phyloP scores from a whole-genome alignment of 1,140 invertebrate species.

The Drosophila truncata region DNA sequence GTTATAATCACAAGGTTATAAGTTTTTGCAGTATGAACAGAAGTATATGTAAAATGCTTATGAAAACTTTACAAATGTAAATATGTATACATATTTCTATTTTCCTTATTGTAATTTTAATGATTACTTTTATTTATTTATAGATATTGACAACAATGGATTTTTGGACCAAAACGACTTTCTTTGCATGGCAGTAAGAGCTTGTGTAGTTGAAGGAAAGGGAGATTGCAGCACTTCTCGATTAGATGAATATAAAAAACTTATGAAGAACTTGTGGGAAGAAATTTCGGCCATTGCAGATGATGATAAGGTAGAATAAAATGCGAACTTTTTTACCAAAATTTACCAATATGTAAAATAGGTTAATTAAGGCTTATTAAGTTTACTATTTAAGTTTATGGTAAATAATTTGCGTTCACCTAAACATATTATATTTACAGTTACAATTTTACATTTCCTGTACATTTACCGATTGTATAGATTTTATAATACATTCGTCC shows the following conservation, averaged over 20 bases:
- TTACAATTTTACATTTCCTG: too few species aligned
- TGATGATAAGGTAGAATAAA: conserved; percentile 91
- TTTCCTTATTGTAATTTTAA: background rate
- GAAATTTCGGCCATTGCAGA: conserved; percentile 93
- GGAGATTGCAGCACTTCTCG: conserved; percentile 90
- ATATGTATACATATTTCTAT: background rate
- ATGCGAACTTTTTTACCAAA: background rate
- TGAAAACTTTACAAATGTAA: too few species aligned
- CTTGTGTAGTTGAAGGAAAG: conserved; percentile 92
- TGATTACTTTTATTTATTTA: conserved; percentile 1
- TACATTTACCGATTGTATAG: too few species aligned
- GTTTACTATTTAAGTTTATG: too few species aligned
- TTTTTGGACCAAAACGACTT: conserved; percentile 93
- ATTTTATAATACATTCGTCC: too few species aligned
- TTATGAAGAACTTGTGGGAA: conserved; percentile 93
- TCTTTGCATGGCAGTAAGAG: conserved; percentile 91
- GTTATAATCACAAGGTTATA: too few species aligned
- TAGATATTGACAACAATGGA: conserved; percentile 94
- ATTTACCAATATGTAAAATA: too few species aligned
- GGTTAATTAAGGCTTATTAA: too few species aligned
- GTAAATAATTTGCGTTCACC: too few species aligned
- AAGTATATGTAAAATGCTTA: too few species aligned
- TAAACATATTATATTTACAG: too few species aligned
- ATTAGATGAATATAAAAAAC: conserved; percentile 91
- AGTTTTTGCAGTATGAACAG: too few species aligned